Evolutionary conservation across 2,113 vertebrate genomes (phyloP).

Genomic region (Chloebia gouldiae): DNA sequence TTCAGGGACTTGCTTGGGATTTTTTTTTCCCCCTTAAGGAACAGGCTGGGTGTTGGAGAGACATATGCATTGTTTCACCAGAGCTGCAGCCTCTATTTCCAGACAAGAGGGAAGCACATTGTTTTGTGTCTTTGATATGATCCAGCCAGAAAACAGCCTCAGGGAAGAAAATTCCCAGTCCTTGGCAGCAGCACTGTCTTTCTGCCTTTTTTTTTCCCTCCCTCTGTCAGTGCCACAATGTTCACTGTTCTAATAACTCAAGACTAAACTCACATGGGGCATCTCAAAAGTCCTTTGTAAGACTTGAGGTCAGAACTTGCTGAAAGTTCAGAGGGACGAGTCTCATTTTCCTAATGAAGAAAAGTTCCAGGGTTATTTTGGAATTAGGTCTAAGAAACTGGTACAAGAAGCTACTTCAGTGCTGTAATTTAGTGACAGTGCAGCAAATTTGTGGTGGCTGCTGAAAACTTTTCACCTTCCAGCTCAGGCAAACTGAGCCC

Average conservation of each 20-base stretch:
- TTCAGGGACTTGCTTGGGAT: constrained; percentile 13
- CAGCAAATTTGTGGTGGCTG: not conserved
- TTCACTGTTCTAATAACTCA: constrained; percentile 29
- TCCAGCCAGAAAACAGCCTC: constrained; percentile 49
- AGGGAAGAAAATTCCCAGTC: not conserved
- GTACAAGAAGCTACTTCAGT: constrained; percentile 55
- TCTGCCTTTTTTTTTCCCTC: not conserved
- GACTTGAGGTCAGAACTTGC: constrained; percentile 55
- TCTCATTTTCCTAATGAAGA: constrained; percentile 47
- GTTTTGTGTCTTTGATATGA: constrained; percentile 47
- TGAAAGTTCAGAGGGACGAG: constrained; percentile 46
- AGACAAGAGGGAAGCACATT: constrained; percentile 50
- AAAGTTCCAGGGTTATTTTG: constrained; percentile 60
- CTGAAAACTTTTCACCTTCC: constrained; percentile 13
- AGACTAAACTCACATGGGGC: constrained; percentile 25
- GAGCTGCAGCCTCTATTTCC: constrained; percentile 28
- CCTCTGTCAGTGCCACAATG: not conserved
- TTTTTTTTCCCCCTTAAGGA: not conserved
- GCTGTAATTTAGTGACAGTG: constrained; percentile 2
- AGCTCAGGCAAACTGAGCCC: not conserved
- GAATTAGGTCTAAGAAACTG: constrained; percentile 69
- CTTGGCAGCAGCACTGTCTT: constrained; percentile 31
- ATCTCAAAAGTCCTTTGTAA: constrained; percentile 47
- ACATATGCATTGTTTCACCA: constrained; percentile 47
- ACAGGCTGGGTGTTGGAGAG: constrained; percentile 9